Evolutionary conservation across 2,113 vertebrate genomes (phyloP), one percentile per base, ranked within the genome.

Genomic region (Oryzias celebensis): DNA sequence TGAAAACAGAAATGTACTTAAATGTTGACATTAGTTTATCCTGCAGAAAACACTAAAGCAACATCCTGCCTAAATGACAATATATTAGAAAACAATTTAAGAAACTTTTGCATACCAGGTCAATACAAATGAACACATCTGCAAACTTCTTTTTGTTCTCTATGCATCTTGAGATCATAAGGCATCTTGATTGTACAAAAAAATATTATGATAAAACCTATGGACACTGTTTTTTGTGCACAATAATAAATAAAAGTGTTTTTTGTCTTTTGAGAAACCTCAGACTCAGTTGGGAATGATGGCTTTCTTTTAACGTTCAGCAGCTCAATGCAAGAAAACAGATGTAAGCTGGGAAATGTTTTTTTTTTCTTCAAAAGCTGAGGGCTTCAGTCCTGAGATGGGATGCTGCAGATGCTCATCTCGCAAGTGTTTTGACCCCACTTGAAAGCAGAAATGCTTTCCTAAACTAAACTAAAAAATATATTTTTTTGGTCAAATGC

Each of bases 351-450:
- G 61, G 71, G 65, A 73, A 58, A 58, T 62, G 55, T 55, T 71
- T 72, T 58, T 67, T 22, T 62, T 73, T 65, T 73, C 7, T 58
- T 63, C 49, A 50, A 52, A 72, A 62, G 62, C 75, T 55, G 58
- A 47, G 41, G 49, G 61, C 41, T 62, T 26, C 14, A 41, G 69
- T 55, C 66, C 58, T 48, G 0, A 62, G 68, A 48, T 50, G 24
- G 18, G 44, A 50, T 13, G 50, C 16, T 43, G 61, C 63, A 56
- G 47, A 67, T 59, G 44, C 52, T 57, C 50, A 13, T 49, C 57
- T 56, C n/a, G 14, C 41, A 10, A 51, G 51, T 55, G 23, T 53
- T 47, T 61, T 71, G 13, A 17, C 17, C 10, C 36, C 18, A 42
- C 17, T 48, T 55, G 47, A 15, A 44, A 6, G 16, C 1, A 44